Conservation (phyloP, 2,888 invertebrate species). For the Melikaiella ostensackeni region DNA sequence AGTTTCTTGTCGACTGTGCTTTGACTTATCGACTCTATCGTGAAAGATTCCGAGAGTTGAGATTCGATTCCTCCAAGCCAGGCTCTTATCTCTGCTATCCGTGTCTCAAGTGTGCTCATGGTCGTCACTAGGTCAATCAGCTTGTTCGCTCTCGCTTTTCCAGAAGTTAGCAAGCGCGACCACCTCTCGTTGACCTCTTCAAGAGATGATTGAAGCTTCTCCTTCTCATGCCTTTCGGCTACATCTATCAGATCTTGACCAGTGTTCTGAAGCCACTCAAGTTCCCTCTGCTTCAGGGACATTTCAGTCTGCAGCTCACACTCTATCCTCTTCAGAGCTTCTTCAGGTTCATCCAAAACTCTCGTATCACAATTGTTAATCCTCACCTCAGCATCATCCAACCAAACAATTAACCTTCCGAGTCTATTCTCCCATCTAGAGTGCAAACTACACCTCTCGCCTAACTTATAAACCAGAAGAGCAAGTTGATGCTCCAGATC, state of each 20-base stretch:
- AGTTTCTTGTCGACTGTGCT: constrained; percentile 84
- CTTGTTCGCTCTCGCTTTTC: constrained; percentile 84
- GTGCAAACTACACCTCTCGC: constrained; percentile 86
- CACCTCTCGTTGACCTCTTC: constrained; percentile 84
- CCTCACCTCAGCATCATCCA: constrained; percentile 82
- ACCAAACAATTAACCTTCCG: constrained; percentile 84
- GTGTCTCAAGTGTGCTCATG: constrained; percentile 84
- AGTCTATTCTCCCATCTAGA: constrained; percentile 85
- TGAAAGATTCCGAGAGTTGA: constrained; percentile 83
- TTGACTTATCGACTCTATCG: constrained; percentile 83
- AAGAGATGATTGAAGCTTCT: constrained; percentile 79
- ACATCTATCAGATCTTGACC: constrained; percentile 84
- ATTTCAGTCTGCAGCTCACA: constrained; percentile 88
- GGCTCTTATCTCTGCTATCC: constrained; percentile 84
- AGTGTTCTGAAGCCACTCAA: constrained; percentile 86
- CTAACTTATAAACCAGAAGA: constrained; percentile 84
- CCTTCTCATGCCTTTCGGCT: constrained; percentile 81
- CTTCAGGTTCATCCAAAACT: constrained; percentile 84
- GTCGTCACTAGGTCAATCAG: constrained; percentile 86
- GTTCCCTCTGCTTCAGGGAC: constrained; percentile 86
- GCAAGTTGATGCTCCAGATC: constrained; percentile 89
- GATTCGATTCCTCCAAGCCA: constrained; percentile 87
- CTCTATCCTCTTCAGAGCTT: constrained; percentile 84
- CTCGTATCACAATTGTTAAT: constrained; percentile 71
- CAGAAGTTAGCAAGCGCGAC: constrained; percentile 83